Base-by-base conservation (phyloP, 2,797 vertebrate genomes). In the Chloroceryle inda region DNA sequence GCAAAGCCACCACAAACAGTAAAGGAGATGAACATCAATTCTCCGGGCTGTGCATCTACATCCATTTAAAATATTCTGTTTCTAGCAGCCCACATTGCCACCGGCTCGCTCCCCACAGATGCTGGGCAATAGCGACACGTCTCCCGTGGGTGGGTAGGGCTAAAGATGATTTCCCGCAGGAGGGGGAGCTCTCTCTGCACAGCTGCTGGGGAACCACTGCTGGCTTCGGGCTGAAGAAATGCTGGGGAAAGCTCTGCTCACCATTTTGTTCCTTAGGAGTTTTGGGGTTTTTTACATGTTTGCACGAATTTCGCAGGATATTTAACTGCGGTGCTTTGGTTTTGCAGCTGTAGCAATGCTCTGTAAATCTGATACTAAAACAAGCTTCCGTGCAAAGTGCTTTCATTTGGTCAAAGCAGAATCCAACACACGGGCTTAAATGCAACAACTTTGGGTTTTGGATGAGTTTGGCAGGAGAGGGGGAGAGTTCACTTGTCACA, bases 171-270 rank as follows among this genome's bases (percentile, higher is more conserved):
- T 88, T 92, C 42, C n/a, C 68, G 19, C 94, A 85, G 93, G 92
- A 95, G 95, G 49, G 94, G 95, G 95, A 95, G 94, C 92, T 84
- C 82, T 88, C n/a, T 78, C 85, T 92, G 96, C 94, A 90, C 58
- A 24, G 19, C 71, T 52, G 52, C 87, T 49, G 68, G 53, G 78
- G n/a, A 94, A 27, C 13, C 49, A 9, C 67, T 2, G 7, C 89
- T 47, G 58, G 53, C 71, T 87, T 13, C 69, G 23, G 53, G 82
- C 92, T 16, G 53, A 31, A 38, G 49, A 75, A 68, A 22, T 3
- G 17, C 17, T 33, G 10, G 56, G 40, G 40, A 85, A 83, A 83
- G 68, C 72, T 8, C 3, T 3, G 78, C 79, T 86, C 88, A 33
- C 76, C 76, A 26, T 53, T 77, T 89, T 84, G 68, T 75, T 44